Evolutionary conservation across 2,113 vertebrate species (phyloP).

Genomic region (Chrysochloris asiatica): DNA sequence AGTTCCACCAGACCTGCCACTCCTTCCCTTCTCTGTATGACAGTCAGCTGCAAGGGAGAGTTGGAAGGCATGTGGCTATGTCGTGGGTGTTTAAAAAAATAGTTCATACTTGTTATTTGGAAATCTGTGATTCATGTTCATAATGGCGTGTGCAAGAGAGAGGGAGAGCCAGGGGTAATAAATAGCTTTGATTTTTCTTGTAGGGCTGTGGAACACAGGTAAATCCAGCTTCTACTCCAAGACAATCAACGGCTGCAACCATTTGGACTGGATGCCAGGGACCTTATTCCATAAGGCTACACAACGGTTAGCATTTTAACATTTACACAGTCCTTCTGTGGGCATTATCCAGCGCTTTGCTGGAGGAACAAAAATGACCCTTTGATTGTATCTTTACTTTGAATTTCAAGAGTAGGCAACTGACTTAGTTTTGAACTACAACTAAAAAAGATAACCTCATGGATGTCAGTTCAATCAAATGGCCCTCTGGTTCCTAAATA

Average conservation of each 20-base stretch:
- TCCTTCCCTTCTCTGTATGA: constrained; percentile 40
- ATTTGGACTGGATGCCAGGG: neutral
- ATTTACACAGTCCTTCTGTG: neutral
- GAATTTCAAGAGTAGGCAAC: neutral
- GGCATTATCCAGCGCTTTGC: neutral
- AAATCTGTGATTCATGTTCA: constrained; percentile 65
- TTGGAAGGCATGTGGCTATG: neutral
- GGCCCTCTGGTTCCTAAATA: constrained; percentile 30
- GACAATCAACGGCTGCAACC: neutral
- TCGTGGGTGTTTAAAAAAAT: constrained; percentile 21
- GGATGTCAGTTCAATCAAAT: constrained; percentile 55
- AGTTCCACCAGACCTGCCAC: neutral
- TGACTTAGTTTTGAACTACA: neutral
- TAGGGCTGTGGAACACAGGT: neutral
- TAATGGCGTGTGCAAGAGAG: constrained; percentile 41
- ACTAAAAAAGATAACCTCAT: neutral
- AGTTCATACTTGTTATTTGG: constrained; percentile 69
- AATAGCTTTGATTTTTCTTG: constrained; percentile 33
- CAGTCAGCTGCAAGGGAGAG: constrained; percentile 46
- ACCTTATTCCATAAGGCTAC: neutral
- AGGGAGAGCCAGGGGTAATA: neutral
- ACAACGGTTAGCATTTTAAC: accelerated
- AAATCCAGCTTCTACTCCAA: neutral
- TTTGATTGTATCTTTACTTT: constrained; percentile 59
- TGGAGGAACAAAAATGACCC: neutral